Evolutionary conservation across 2,888 invertebrate genomes (phyloP).

Genomic region (Mayetiola destructor): DNA sequence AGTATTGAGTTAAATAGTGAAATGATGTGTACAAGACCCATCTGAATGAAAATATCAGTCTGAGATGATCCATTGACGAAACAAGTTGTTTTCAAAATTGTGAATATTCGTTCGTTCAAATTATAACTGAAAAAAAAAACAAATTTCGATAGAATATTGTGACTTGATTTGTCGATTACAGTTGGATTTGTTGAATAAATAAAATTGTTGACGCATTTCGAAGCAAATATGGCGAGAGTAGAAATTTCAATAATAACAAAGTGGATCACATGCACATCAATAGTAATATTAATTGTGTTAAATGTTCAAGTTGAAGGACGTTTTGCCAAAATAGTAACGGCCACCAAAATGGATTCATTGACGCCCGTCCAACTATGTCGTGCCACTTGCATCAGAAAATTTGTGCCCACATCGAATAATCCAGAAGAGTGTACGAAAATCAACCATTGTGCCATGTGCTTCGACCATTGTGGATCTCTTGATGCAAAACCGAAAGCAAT

Average conservation of each 20-base stretch:
- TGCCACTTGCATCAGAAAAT: background rate
- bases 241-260: too few relatives aligned
- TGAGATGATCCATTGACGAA: background rate
- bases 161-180: too few relatives aligned
- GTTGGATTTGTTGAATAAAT: too few relatives aligned
- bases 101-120: background rate
- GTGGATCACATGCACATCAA: background rate
- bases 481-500: background rate
- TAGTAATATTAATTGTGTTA: background rate
- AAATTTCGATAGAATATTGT: too few relatives aligned
- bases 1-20: too few relatives aligned
- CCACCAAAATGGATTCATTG: background rate
- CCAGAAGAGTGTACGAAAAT: background rate
- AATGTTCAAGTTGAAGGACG: background rate
- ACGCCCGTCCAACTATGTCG: background rate
- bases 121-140: too few relatives aligned
- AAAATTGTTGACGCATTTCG: too few relatives aligned
- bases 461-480: background rate
- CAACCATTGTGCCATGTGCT: background rate
- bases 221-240: too few relatives aligned
- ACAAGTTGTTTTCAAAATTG: background rate
- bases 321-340: background rate
- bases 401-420: background rate
- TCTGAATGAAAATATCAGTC: conserved; percentile 10
- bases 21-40: too few relatives aligned